Base-by-base conservation (phyloP, 1,140 invertebrate genomes). In the Hyphantria cunea region DNA sequence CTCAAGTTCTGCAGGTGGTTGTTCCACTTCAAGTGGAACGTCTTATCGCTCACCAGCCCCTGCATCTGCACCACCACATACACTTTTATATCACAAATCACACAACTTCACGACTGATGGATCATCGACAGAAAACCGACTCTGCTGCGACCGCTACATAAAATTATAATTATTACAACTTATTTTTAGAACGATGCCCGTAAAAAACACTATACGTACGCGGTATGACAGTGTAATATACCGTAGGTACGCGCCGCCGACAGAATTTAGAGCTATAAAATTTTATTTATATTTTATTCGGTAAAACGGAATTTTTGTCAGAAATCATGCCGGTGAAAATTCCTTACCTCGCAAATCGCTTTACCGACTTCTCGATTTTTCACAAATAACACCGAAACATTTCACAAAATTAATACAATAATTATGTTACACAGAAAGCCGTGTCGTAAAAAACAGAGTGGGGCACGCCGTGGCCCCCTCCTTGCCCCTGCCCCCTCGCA, bases 11-110 rank as follows among this genome's bases (percentile, higher is more conserved):
- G 93, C 72, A 94, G 91, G 84, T 95, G 94, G 92, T 95, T 95
- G 89, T 95, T 95, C 93, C 95, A 95, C 69, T 93, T 94, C 50
- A 95, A 87, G 85, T 94, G 94, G 88, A 94, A 95, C 72, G 94
- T 94, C 80, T 95, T 93, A 51, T 93, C 92, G 63, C 91, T 93
- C 91, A 89, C 86, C 78, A 87, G 75, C 72, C 87, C 82, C 89
- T 92, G 91, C 89, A 91, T 91, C 91, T 92, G 86, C 76, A 90
- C 82, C 78, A 80, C 78, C 80, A 84, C 81, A 88, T 72, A 79
- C 85, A 85, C 84, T 80, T 70, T 67, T 73, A 63, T 80, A 73
- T 66, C 81, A 84, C 77, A 76, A 80, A 77, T 82, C 80, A 87
- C 82, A 84, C 81, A 75, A 72, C 69, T 78, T 79, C 80, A 72